These are phyloP conservation scores for Manis javanica DNA, from an alignment of 2,797 vertebrate genomes.

Conservation along the genomic window DNA sequence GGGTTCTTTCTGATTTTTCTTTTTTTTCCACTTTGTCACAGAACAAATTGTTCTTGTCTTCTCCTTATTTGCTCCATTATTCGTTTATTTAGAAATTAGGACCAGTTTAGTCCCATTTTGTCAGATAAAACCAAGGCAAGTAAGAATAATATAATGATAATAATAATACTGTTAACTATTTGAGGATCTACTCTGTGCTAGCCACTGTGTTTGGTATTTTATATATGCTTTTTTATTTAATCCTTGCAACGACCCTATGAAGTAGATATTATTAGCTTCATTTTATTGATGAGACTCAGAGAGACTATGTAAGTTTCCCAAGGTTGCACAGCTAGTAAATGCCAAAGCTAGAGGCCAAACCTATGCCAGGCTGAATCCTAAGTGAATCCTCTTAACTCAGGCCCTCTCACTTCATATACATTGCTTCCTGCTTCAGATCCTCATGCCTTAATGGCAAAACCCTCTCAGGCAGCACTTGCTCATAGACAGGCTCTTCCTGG, in stretches of 20 bases:
- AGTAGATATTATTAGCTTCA: neutral
- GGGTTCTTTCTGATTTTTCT: neutral
- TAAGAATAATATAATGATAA: neutral
- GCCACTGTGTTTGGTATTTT: neutral
- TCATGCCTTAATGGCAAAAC: neutral
- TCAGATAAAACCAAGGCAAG: conserved; percentile 17
- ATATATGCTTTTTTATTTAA: neutral
- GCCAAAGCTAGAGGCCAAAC: neutral
- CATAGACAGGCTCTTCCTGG: neutral
- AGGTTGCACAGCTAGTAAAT: neutral
- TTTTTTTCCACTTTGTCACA: conserved; percentile 26
- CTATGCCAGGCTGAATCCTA: neutral
- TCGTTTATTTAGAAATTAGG: conserved; percentile 65
- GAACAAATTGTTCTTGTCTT: conserved; percentile 53
- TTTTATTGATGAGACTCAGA: neutral
- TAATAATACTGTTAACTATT: neutral
- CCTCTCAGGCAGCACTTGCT: neutral
- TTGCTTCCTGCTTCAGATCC: neutral
- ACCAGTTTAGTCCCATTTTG: neutral
- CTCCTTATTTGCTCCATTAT: conserved; percentile 26
- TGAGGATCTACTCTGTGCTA: neutral
- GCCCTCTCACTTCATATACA: neutral
- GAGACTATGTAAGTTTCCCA: neutral
- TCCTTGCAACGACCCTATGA: neutral
- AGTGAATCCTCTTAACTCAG: neutral